These are phyloP conservation scores for Kryptolebias ocellatus DNA, from an alignment of 2,797 vertebrate species.

Conservation along the genomic window DNA sequence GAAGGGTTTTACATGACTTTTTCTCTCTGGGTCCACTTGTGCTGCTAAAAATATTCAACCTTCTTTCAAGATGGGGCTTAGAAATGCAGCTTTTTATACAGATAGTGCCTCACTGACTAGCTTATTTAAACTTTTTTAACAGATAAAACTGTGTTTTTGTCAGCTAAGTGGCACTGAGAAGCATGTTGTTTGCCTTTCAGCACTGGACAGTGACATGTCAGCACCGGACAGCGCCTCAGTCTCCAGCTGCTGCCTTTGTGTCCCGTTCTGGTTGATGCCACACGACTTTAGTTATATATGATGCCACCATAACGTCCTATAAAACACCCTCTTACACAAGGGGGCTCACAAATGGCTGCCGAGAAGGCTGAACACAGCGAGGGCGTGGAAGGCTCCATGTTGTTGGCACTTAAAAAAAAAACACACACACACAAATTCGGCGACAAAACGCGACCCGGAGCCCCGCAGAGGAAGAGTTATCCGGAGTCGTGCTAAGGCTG, in stretches of 20 bases:
- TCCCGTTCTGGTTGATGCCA: conserved; percentile 27
- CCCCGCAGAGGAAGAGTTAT: neutral
- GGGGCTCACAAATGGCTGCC: conserved; percentile 37
- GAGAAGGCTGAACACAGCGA: conserved; percentile 25
- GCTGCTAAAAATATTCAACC: conserved; percentile 47
- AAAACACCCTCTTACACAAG: conserved; percentile 31
- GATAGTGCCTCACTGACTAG: conserved; percentile 7
- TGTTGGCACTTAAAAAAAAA: neutral
- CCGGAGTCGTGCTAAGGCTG: conserved; percentile 1
- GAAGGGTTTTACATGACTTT: conserved; percentile 6
- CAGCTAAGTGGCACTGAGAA: conserved; percentile 6
- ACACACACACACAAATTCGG: neutral
- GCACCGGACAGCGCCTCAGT: conserved; percentile 73
- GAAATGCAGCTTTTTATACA: conserved; percentile 25
- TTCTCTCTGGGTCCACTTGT: neutral
- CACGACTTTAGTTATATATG: neutral
- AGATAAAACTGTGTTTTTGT: too few relatives aligned
- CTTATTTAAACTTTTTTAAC: conserved; percentile 3
- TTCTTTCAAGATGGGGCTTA: conserved; percentile 21
- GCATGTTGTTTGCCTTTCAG: conserved; percentile 47
- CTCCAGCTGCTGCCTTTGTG: conserved; percentile 15
- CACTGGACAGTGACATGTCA: conserved; percentile 74
- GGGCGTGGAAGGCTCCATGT: conserved; percentile 47
- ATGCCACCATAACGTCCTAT: conserved; percentile 6
- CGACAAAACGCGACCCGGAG: neutral